Evolutionary conservation across 2,113 vertebrate genomes (phyloP).

Genomic region (Lates calcarifer): DNA sequence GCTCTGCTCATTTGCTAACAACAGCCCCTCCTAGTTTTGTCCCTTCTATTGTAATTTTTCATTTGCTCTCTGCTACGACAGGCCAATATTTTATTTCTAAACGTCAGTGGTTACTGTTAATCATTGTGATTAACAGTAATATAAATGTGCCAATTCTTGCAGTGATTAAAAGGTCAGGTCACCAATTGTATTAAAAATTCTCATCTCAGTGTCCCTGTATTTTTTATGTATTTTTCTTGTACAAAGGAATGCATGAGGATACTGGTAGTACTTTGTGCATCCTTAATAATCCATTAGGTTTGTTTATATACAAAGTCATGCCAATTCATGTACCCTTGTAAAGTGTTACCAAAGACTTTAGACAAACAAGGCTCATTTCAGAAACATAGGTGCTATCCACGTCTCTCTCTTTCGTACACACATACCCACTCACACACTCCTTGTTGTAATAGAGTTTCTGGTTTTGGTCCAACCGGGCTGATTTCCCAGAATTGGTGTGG

Average conservation of each 20-base stretch:
- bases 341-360: neutral
- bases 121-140: neutral
- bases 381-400: neutral
- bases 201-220: too few species aligned
- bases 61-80: neutral
- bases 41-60: neutral
- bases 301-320: neutral
- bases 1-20: neutral
- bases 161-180: neutral
- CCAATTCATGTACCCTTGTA: neutral
- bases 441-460: conserved; percentile 35
- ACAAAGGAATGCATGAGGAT: too few species aligned
- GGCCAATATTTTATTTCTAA: neutral
- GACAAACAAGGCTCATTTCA: conserved; percentile 1
- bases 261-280: too few species aligned
- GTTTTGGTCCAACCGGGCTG: conserved; percentile 40
- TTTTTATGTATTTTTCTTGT: neutral
- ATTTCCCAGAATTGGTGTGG: conserved; percentile 51
- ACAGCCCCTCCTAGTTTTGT: neutral
- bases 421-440: neutral
- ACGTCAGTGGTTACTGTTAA: neutral
- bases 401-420: neutral
- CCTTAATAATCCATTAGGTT: too few species aligned
- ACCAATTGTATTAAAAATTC: neutral
- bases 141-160: neutral